phyloP scores from a whole-genome alignment of 2,888 invertebrate species.

The Neoascia interrupta region DNA sequence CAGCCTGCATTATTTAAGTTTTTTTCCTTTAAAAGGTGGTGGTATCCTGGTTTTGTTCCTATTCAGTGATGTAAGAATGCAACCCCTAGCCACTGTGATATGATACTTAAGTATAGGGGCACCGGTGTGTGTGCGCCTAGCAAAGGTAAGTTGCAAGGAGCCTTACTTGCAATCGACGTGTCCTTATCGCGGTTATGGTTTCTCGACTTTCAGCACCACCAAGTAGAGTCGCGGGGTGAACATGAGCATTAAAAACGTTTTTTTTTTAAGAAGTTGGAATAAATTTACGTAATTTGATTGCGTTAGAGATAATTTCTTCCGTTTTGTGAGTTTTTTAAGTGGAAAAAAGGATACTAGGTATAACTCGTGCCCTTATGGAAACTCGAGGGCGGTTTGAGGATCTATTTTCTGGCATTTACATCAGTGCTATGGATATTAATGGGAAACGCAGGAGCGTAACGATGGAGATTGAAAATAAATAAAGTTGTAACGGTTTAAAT shows the following conservation, averaged over 20 bases:
- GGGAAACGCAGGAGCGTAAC: slow-evolving; percentile 38
- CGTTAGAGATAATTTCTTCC: slow-evolving; percentile 51
- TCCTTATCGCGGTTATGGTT: slow-evolving; percentile 68
- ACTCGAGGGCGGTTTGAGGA: slow-evolving; percentile 26
- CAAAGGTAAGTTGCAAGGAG: slow-evolving; percentile 45
- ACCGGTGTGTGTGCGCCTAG: slow-evolving; percentile 32
- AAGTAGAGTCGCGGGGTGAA: slow-evolving; percentile 55
- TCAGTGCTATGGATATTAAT: slow-evolving; percentile 51
- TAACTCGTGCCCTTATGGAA: slow-evolving; percentile 66
- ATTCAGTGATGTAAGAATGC: slow-evolving; percentile 56
- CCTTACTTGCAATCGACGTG: slow-evolving; percentile 14
- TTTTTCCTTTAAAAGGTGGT: slow-evolving; percentile 35
- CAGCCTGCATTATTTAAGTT: slow-evolving; percentile 56
- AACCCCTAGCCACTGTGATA: slow-evolving; percentile 59
- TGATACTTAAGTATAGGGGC: slow-evolving; percentile 64
- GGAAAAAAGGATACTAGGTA: slow-evolving; percentile 48
- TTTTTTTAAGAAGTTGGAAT: slow-evolving; percentile 65
- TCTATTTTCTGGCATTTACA: slow-evolving; percentile 39
- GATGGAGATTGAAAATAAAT: slow-evolving; percentile 18
- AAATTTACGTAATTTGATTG: slow-evolving; percentile 68
- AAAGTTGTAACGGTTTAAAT: slow-evolving; percentile 56
- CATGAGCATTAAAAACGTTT: slow-evolving; percentile 46
- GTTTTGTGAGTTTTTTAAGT: slow-evolving; percentile 28
- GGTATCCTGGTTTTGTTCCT: slow-evolving; percentile 52
- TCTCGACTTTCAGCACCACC: slow-evolving; percentile 3